Conservation (phyloP, 2,113 vertebrate species). For the Damaliscus lunatus region DNA sequence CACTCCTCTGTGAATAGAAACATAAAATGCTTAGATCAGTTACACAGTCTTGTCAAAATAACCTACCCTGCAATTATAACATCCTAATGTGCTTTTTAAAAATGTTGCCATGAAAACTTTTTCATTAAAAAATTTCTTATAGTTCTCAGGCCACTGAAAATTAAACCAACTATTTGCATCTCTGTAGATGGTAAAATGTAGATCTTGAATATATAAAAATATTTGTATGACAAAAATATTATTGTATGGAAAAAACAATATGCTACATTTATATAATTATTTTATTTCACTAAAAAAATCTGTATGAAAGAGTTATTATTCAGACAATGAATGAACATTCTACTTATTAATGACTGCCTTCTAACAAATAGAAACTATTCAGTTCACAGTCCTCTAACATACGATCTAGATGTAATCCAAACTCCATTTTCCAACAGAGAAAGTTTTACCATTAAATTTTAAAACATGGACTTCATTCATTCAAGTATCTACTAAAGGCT, state of each 20-base stretch:
- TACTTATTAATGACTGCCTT: not conserved
- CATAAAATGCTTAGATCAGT: conserved; percentile 68
- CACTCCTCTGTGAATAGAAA: conserved; percentile 63
- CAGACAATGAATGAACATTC: not conserved
- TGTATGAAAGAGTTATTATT: not conserved
- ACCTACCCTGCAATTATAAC: conserved; percentile 70
- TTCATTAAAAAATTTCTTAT: conserved; percentile 58
- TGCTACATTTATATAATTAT: not conserved
- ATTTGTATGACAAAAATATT: not conserved
- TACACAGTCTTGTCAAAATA: conserved; percentile 73
- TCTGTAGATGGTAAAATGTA: not conserved
- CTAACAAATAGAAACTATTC: not conserved
- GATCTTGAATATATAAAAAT: not conserved
- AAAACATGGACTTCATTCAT: not conserved
- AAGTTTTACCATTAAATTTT: not conserved
- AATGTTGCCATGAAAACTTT: conserved; percentile 52
- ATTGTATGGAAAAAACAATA: not conserved
- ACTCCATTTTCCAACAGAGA: conserved; percentile 1
- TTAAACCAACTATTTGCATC: not conserved
- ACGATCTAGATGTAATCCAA: not conserved
- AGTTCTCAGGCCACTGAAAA: conserved; percentile 9
- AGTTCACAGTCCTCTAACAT: not conserved
- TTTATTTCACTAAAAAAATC: conserved; percentile 1
- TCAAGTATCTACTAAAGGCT: not conserved
- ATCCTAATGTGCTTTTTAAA: conserved; percentile 51